phyloP scores from a whole-genome alignment of 2,888 invertebrate species.

The Hirtodrosophila cameraria region DNA sequence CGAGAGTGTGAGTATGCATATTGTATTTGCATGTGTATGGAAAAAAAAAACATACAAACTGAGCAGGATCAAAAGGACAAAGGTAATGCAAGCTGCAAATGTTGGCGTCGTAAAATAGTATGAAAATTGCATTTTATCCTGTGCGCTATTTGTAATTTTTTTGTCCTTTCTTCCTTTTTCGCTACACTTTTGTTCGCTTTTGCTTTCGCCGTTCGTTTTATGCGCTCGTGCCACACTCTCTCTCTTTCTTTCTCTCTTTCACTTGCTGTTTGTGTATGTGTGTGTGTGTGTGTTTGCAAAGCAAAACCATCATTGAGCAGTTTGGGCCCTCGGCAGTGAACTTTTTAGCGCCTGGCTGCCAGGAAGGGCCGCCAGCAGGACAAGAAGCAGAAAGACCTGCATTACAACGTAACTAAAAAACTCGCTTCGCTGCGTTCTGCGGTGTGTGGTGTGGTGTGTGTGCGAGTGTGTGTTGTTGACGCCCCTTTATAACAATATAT shows the following conservation, averaged over 20 bases:
- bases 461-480: slow-evolving; percentile 47
- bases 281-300: slow-evolving; percentile 14
- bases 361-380: slow-evolving; percentile 47
- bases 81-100: slow-evolving; percentile 16
- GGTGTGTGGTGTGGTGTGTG: slow-evolving; percentile 20
- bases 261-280: slow-evolving; percentile 5
- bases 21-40: slow-evolving; percentile 9
- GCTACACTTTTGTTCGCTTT: slow-evolving; percentile 8
- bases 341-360: slow-evolving; percentile 65
- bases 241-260: slow-evolving; percentile 3
- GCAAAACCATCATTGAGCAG: slow-evolving; percentile 41
- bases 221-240: slow-evolving; percentile 38
- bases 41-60: slow-evolving; percentile 56
- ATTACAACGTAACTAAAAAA: slow-evolving; percentile 10
- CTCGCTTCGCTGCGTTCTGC: slow-evolving; percentile 17
- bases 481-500: slow-evolving; percentile 48
- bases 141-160: slow-evolving; percentile 33
- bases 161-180: slow-evolving; percentile 11
- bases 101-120: slow-evolving; percentile 44
- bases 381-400: slow-evolving; percentile 18
- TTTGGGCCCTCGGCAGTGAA: slow-evolving; percentile 69
- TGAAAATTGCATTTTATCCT: slow-evolving; percentile 75
- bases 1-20: slow-evolving; percentile 9
- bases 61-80: slow-evolving; percentile 47
- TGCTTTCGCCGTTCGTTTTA: slow-evolving; percentile 24